Evolutionary conservation across 2,113 vertebrate genomes (phyloP).

Genomic region (Acrocephalus arundinaceus): DNA sequence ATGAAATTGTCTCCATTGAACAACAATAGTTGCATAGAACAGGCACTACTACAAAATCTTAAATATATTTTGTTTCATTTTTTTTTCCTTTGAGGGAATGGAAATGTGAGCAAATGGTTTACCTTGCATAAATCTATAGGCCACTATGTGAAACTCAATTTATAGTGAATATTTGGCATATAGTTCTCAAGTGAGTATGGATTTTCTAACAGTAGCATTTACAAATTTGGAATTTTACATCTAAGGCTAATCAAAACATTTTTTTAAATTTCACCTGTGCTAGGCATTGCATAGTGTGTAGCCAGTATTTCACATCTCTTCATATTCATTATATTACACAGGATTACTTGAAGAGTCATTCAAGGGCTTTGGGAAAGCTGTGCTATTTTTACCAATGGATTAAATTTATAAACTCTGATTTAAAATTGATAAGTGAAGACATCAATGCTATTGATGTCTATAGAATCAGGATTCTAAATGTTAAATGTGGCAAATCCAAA

Average conservation of each 20-base stretch:
- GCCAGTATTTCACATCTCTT: background rate
- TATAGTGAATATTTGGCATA: background rate
- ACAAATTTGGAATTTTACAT: background rate
- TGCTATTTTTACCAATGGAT: background rate
- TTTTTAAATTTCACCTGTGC: background rate
- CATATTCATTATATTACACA: background rate
- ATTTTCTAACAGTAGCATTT: background rate
- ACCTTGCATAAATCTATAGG: background rate
- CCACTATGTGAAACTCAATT: background rate
- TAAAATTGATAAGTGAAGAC: background rate
- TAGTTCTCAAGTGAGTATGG: background rate
- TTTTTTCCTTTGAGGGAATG: background rate
- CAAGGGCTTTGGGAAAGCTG: background rate
- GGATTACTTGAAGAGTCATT: background rate
- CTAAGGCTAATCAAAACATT: background rate
- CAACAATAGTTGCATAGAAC: background rate
- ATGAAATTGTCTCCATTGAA: background rate
- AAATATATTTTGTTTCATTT: background rate
- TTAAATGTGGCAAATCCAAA: background rate
- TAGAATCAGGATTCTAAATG: background rate
- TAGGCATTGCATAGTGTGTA: background rate
- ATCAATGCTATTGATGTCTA: background rate
- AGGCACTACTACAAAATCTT: background rate
- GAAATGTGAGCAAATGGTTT: background rate
- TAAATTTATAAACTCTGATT: background rate